Base-by-base conservation (phyloP, 2,113 vertebrate species). In the Clinocottus analis region DNA sequence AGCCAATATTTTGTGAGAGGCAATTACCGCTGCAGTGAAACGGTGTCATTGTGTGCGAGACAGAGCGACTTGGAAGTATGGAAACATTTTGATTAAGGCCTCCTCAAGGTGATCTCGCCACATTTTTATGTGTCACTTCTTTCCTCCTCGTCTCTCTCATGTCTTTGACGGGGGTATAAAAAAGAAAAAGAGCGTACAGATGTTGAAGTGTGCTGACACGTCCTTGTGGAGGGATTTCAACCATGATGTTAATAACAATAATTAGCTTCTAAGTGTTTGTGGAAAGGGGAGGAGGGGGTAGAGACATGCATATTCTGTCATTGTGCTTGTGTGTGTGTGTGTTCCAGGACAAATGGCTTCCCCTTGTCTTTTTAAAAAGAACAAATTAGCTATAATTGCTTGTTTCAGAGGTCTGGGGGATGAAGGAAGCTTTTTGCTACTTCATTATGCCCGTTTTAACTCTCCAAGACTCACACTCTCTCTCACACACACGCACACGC, bases 181-280 rank as follows among this genome's bases (percentile, higher is more conserved):
- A 51, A 51, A 23, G 9, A 53, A 53, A 83, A 78, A 62, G 85
- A 83, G 88, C 85, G 85, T 86, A 66, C 84, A 86, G 82, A 90
- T 89, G 89, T 88, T 91, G 89, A 91, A 92, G 92, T 88, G 90
- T 90, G 90, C 90, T 93, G 93, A 94, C 93, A 93, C 90, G 94
- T 93, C 95, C 95, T 94, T 94, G 93, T 90, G 82, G 88, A 93
- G 90, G 88, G 93, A 95, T 94, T 93, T 95, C 94, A 95, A 93
- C 92, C 94, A 93, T 94, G 93, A 94, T 93, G 93, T 85, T 95
- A 95, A 95, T 95, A 94, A 95, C 93, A 94, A 95, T 95, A 95
- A 95, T 95, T 95, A 95, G 92, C 91, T 93, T 87, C 91, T 93
- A 94, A 94, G 94, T 93, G 93, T 94, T 92, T 92, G 92, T 74